Evolutionary conservation across 2,113 vertebrate species (phyloP).

Genomic region (Chlorocebus sabaeus): DNA sequence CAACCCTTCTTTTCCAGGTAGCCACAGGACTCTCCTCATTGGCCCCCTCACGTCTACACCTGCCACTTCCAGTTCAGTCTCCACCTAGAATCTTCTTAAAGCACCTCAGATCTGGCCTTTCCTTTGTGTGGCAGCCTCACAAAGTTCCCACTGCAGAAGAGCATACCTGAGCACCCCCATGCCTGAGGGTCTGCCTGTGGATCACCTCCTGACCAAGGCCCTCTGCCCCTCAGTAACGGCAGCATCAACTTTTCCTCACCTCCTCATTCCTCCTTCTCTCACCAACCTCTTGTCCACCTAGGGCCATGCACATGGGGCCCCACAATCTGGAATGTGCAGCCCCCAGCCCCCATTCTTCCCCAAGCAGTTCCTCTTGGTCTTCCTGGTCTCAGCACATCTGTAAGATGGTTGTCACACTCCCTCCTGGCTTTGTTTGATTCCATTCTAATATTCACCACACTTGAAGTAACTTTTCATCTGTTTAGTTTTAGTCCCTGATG

Average conservation of each 20-base stretch:
- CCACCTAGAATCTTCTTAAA: background rate
- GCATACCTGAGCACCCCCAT: background rate
- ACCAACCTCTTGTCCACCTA: background rate
- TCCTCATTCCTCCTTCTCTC: background rate
- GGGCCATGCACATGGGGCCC: background rate
- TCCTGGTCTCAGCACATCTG: background rate
- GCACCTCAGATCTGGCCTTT: background rate
- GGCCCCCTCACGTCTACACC: background rate
- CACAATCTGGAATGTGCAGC: background rate
- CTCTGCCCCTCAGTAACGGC: background rate
- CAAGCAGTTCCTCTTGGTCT: too few relatives aligned
- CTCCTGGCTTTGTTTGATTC: background rate
- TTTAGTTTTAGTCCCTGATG: background rate
- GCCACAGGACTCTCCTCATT: background rate
- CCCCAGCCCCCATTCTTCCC: background rate
- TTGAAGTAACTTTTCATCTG: background rate
- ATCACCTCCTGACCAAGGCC: background rate
- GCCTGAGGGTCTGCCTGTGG: background rate
- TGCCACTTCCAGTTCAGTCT: background rate
- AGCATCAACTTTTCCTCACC: background rate
- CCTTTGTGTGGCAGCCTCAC: background rate
- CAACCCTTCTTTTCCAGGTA: background rate
- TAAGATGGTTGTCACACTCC: rapidly evolving
- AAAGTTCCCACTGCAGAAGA: background rate
- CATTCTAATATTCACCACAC: background rate